These are phyloP conservation scores for Boulengeromyrus knoepffleri DNA, from an alignment of 2,113 vertebrate species.

Conservation along the genomic window DNA sequence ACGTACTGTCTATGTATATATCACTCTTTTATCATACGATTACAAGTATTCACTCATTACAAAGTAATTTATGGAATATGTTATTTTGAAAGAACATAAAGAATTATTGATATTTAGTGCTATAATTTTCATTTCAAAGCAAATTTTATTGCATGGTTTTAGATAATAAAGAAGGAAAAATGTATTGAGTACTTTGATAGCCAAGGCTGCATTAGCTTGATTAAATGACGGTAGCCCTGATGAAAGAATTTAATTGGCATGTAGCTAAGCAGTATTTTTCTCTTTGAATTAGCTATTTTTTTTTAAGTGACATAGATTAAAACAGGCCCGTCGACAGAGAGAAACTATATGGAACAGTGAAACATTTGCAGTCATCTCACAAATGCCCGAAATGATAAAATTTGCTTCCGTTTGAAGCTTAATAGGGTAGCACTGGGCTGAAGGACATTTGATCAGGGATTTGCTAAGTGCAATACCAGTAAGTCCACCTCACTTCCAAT, in stretches of 20 bases:
- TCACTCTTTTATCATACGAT: background rate
- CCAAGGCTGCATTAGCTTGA: background rate
- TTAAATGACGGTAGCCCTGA: background rate
- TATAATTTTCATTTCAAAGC: background rate
- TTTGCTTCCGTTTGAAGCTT: background rate
- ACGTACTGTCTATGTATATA: background rate
- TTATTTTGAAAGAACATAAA: background rate
- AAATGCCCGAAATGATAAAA: background rate
- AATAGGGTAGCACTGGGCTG: background rate
- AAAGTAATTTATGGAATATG: background rate
- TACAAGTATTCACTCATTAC: background rate
- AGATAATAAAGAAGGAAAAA: background rate
- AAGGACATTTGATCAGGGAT: background rate
- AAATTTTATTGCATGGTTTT: background rate
- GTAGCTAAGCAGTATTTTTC: background rate
- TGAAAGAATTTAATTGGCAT: background rate
- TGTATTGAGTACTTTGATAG: background rate
- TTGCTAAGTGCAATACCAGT: background rate
- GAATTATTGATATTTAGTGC: background rate
- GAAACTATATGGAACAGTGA: background rate
- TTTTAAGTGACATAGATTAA: background rate
- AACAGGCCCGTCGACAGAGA: background rate
- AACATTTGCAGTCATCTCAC: background rate
- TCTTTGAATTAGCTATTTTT: background rate
- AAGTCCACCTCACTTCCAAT: background rate